Percentiles rank a stretch among this genome's conserved stretches.
phyloP scores from a whole-genome alignment of 35 echinoderm and acorn worm species.

The Hemicentrotus pulcherrimus region DNA sequence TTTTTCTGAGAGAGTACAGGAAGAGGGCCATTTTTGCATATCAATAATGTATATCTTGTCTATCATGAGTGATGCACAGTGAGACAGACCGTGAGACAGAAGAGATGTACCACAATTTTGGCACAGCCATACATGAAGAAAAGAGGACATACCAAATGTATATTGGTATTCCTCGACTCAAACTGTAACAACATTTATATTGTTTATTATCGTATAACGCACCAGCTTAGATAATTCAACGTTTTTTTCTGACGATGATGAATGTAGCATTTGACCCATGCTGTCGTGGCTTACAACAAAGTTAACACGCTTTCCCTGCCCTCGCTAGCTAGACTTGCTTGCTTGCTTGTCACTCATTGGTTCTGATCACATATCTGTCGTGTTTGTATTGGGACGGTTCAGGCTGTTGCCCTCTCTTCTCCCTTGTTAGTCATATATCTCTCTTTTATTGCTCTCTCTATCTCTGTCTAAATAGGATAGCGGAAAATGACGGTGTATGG shows the following conservation, averaged over 20 bases:
- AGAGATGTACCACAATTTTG: not conserved
- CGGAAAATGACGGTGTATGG: not conserved
- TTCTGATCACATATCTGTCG: conserved; percentile 43
- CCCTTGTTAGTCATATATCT: conserved; percentile 25
- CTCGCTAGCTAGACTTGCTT: not conserved
- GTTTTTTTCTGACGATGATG: conserved; percentile 44
- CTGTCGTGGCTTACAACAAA: conserved; percentile 12
- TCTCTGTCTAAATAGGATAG: not conserved
- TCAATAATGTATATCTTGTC: not conserved
- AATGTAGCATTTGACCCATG: conserved; percentile 48
- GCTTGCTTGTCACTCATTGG: conserved; percentile 50
- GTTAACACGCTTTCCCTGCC: not conserved
- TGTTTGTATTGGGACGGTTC: conserved; percentile 45
- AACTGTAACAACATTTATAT: conserved; percentile 54
- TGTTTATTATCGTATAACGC: conserved; percentile 51
- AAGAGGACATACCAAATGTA: not conserved
- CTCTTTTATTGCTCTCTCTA: conserved; percentile 34
- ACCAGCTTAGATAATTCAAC: conserved; percentile 43
- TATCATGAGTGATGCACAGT: not conserved
- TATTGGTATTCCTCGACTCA: not conserved
- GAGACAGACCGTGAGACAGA: not conserved
- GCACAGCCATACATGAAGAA: not conserved
- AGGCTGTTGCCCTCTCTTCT: conserved; percentile 28
- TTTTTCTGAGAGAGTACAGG: no score
- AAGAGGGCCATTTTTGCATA: not conserved